Evolutionary conservation across 2,113 vertebrate species (phyloP).

Genomic region (Thalassarche chlororhynchos): DNA sequence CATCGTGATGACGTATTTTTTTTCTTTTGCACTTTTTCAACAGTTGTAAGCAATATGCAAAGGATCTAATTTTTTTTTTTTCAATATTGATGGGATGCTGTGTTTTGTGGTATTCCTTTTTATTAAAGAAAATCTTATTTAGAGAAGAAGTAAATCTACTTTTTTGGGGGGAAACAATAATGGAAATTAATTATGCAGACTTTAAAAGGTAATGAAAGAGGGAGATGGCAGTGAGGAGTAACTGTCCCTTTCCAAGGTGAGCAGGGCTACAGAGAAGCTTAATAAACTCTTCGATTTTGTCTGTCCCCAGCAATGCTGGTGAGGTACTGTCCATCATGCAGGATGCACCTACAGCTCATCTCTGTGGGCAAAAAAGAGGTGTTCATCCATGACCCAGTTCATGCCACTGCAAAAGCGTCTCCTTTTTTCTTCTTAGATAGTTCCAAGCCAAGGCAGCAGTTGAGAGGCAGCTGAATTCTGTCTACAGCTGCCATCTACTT

Average conservation of each 20-base stretch:
- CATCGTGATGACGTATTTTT: accelerated
- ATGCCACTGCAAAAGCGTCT: not conserved
- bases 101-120: not conserved
- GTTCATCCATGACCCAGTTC: not conserved
- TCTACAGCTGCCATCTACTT: not conserved
- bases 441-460: not conserved
- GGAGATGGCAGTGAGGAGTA: not conserved
- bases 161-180: not conserved
- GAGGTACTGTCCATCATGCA: not conserved
- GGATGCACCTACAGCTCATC: not conserved
- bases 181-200: not conserved
- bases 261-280: not conserved
- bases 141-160: not conserved
- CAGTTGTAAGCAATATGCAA: not conserved
- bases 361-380: not conserved
- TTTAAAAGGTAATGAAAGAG: not conserved
- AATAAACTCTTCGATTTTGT: not conserved
- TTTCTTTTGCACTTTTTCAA: not conserved
- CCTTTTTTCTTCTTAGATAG: not conserved
- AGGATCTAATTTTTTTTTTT: not conserved
- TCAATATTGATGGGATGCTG: not conserved
- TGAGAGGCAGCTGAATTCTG: not conserved
- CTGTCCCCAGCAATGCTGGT: not conserved
- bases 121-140: not conserved
- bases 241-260: not conserved